These are phyloP conservation scores for Rhodinocichla rosea DNA, from an alignment of 2,113 vertebrate genomes.

Conservation along the genomic window DNA sequence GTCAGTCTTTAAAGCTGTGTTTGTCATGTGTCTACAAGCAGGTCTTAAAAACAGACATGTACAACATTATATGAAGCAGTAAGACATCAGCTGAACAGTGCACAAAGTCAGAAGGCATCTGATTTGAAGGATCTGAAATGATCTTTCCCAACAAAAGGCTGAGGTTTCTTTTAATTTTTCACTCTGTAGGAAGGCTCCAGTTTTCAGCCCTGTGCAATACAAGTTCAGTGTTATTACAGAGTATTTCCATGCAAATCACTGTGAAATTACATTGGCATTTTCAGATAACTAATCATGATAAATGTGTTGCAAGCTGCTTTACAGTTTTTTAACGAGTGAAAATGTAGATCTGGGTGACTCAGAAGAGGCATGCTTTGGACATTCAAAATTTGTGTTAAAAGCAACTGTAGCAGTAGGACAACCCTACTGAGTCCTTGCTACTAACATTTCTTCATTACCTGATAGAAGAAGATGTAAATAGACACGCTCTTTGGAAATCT, in stretches of 20 bases:
- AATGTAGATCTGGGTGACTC: neutral
- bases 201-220: neutral
- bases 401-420: neutral
- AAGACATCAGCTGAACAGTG: neutral
- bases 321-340: neutral
- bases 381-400: neutral
- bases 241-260: neutral
- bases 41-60: neutral
- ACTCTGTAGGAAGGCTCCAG: fast-evolving
- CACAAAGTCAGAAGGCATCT: neutral
- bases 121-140: neutral
- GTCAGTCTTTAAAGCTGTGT: neutral
- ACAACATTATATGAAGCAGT: neutral
- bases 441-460: neutral
- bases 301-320: neutral
- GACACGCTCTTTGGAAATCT: neutral
- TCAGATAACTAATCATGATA: constrained; percentile 7
- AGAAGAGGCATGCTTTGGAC: neutral
- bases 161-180: neutral
- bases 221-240: neutral
- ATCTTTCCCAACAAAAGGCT: neutral
- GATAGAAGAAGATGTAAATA: neutral
- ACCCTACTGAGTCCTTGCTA: neutral
- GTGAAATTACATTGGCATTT: neutral
- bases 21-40: neutral